Evolutionary conservation across 2,888 invertebrate genomes (phyloP), one percentile per base, ranked within the genome.

Genomic region (Apamea monoglypha): DNA sequence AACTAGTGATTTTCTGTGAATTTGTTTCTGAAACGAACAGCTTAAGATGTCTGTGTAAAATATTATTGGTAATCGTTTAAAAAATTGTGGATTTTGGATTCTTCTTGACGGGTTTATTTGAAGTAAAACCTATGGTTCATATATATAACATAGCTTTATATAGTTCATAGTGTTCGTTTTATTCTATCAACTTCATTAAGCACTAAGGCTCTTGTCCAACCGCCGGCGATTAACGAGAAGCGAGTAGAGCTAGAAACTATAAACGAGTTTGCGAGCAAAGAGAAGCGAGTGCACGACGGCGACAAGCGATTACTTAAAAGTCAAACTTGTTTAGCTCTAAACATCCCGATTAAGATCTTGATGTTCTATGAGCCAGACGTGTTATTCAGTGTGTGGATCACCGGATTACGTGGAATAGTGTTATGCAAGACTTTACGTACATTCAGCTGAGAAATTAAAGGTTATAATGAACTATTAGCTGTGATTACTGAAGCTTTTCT

Each of bases 401-500:
- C 10, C 44, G 18, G 2, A 63, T 80, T 29, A 68, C 67, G 61
- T 21, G n/a, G 36, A 7, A 53, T 25, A 47, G 36, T 83, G 59
- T 59, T 44, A 53, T 50, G n/a, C n/a, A 63, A 79, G 2, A 29
- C 2, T 0, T 29, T 10, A 4, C 14, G 10, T 25, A n/a, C 18
- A 64, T 56, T 18, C 16, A 21, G 5, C 29, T n/a, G 6, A 32
- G 18, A 50, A 78, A 68, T 40, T 84, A 59, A 59, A 78, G 79
- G 47, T 84, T 47, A 69, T 80, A 50, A 32, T 25, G 0, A 40
- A 29, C 12, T 18, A 14, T 18, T 77, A 56, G 18, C 40, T 53
- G 10, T 29, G 21, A 25, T 10, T n/a, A 73, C 7, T 71, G 5
- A 12, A 44, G 10, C 71, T 73, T 4, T 71, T 4, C 29, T 29